A percentile compares a stretch with the other conserved stretches of the same genome.
Conservation (phyloP, 2,888 invertebrate species). For the Meghimatium bilineatum region DNA sequence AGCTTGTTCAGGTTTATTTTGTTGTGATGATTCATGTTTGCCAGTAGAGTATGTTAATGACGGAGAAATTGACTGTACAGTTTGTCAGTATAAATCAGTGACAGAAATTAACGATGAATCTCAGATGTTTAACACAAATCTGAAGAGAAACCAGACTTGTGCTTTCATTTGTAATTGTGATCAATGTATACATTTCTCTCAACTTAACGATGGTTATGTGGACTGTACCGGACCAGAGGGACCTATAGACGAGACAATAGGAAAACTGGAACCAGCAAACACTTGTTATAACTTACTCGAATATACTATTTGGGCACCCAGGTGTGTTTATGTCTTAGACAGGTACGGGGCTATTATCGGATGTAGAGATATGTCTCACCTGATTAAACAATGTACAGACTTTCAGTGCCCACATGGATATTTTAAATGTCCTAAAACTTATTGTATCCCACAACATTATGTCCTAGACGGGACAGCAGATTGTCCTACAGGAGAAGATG, state of each 20-base stretch:
- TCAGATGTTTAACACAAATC: too few species aligned
- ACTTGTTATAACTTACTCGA: too few species aligned
- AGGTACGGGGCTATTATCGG: not conserved
- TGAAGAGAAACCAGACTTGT: too few species aligned
- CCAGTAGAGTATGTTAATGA: not conserved
- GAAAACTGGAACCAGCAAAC: too few species aligned
- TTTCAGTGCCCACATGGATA: conserved; percentile 21
- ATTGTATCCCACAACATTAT: conserved; percentile 37
- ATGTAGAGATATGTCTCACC: conserved; percentile 24
- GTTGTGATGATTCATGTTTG: not conserved
- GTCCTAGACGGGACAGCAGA: conserved; percentile 5
- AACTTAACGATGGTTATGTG: too few species aligned
- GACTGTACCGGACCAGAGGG: too few species aligned
- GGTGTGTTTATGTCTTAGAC: conserved; percentile 27
- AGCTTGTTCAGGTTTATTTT: not conserved
- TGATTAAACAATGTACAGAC: not conserved
- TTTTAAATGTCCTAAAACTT: conserved; percentile 6
- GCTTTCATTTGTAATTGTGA: too few species aligned
- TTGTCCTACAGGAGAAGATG: conserved; percentile 22
- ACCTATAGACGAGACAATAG: too few species aligned
- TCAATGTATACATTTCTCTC: too few species aligned
- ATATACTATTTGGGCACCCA: conserved; percentile 12
- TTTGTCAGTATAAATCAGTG: too few species aligned
- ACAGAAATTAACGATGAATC: too few species aligned
- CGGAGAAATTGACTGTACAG: not conserved